These are phyloP conservation scores for Sinocyclocheilus anophthalmus DNA, from an alignment of 2,113 vertebrate genomes.

Conservation along the genomic window DNA sequence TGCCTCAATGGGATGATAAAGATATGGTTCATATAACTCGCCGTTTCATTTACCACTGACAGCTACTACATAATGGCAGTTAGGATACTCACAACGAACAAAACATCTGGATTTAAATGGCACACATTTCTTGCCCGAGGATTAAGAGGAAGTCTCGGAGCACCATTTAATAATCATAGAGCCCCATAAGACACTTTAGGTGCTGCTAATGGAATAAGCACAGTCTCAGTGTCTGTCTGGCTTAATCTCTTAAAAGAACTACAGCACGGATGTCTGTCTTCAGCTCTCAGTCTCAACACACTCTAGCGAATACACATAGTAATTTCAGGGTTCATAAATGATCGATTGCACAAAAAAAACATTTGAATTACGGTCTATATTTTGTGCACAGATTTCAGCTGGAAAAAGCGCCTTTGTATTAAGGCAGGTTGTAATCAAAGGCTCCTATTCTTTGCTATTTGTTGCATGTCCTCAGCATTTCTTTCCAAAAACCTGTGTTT, in stretches of 20 bases:
- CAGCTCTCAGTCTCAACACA: not conserved
- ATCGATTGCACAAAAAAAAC: not conserved
- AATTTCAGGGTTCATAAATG: not conserved
- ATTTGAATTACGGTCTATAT: not conserved
- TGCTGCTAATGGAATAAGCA: constrained; percentile 30
- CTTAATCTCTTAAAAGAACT: constrained; percentile 17
- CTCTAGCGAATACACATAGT: not conserved
- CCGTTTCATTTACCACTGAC: too few relatives aligned
- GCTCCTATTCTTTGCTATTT: not conserved
- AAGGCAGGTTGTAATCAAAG: not conserved
- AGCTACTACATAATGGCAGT: too few relatives aligned
- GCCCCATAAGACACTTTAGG: constrained; percentile 25
- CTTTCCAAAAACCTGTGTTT: not conserved
- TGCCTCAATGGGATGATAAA: too few relatives aligned
- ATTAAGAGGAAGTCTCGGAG: constrained; percentile 24
- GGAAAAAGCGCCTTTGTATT: not conserved
- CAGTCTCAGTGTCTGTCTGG: constrained; percentile 4
- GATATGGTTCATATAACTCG: too few relatives aligned
- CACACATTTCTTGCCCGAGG: constrained; percentile 31
- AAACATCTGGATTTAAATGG: constrained; percentile 21
- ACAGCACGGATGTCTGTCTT: not conserved
- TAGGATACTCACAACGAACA: not conserved
- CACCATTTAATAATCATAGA: constrained; percentile 27
- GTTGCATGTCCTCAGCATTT: not conserved
- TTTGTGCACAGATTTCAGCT: not conserved